Evolutionary conservation across 2,888 invertebrate species (phyloP), one percentile per base, ranked within the genome.

Genomic region (Drosophila kambysellisi): DNA sequence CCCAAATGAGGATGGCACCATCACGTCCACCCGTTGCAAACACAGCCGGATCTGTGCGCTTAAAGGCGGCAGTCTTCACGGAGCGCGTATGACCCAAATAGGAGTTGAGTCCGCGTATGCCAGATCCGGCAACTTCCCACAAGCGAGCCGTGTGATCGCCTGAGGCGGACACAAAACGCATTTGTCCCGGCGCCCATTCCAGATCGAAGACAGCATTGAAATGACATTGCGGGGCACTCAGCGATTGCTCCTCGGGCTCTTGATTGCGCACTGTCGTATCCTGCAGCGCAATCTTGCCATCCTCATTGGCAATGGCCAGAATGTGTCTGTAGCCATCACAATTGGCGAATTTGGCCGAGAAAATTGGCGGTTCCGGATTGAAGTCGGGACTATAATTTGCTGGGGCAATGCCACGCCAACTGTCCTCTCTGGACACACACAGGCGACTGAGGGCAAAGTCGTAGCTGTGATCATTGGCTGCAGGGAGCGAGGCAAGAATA

Each of bases 21-120:
- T 98, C 98, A 39, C 98, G 94, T 0, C 97, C 96, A 25, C 98
- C 98, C 0, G 97, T 97, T 0, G 97, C 97, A 94, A 98, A 97
- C 3, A 97, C 95, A 63, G 95, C 95, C 82, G 94, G 92, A 93
- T 96, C 96, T 9, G 94, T 93, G 53, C 95, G 95, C 12, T 96
- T 94, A 90, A 97, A 97, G 3, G 95, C 96, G 0, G 96, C 96
- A 1, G 96, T 96, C 93, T 97, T 97, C 0, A 98, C 96, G 17
- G 97, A 97, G 68, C 96, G 94, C 0, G 95, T 95, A 92, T 98
- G 98, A 0, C 96, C 96, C 58, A 95, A 94, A 92, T 97, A 98
- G n/a, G 94, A 93, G 33, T 94, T 94, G 0, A 94, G 91, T 2
- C 93, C 91, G 35, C 92, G 92, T 8, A 95, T 94, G 0, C 93